Percentiles rank a stretch among this genome's conserved stretches.
phyloP scores from a whole-genome alignment of 1,140 invertebrate genomes.

The Diabrotica virgifera region DNA sequence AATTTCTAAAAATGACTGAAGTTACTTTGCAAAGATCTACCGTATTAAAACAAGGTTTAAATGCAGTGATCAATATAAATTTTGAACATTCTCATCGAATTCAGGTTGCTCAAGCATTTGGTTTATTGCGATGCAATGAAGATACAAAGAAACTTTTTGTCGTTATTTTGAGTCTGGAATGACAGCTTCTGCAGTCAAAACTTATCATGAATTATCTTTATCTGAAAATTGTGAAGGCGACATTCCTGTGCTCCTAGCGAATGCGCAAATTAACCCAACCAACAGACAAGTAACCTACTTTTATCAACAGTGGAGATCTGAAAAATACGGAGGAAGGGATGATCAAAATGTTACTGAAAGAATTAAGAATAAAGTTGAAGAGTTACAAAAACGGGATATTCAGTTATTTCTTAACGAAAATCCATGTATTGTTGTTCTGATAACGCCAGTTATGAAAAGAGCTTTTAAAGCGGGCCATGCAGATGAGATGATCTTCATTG shows the following conservation, averaged over 20 bases:
- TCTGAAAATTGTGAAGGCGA: conserved; percentile 10
- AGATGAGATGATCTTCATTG: conserved; percentile 22
- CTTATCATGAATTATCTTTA: background rate
- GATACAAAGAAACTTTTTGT: no score
- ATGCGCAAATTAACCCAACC: conserved; percentile 11
- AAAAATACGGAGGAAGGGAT: conserved; percentile 11
- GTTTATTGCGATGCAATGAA: no score
- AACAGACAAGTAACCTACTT: conserved; percentile 14
- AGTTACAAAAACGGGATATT: background rate
- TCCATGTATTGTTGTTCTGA: conserved; percentile 12
- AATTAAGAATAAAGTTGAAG: background rate
- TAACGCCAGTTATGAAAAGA: conserved; percentile 15
- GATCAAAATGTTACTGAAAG: background rate
- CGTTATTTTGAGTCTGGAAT: no score
- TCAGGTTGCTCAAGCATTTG: no score
- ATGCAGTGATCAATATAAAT: no score
- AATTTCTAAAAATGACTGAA: no score
- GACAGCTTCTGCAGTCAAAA: conserved; percentile 7
- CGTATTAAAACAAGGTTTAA: no score
- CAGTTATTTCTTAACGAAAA: conserved; percentile 4
- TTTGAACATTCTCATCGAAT: no score
- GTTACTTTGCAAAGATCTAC: no score
- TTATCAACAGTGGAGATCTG: conserved; percentile 18
- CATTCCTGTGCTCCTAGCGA: background rate
- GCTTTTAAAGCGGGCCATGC: conserved; percentile 5